Conservation (phyloP, 2,888 invertebrate species). For the Lasius platythorax region DNA sequence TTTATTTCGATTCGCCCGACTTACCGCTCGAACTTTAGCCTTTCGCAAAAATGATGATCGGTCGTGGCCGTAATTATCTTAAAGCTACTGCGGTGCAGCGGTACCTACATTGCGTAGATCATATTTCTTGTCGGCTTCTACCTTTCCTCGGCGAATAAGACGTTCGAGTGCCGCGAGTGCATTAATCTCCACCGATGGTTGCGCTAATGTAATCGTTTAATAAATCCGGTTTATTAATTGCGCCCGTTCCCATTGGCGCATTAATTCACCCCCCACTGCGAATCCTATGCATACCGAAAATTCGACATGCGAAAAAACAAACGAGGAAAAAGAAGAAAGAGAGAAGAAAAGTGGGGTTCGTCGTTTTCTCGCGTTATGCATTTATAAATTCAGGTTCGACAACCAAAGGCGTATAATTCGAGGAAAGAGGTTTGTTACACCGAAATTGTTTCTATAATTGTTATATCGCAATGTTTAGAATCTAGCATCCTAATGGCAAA, state of each 20-base stretch:
- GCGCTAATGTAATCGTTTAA: conserved; percentile 82
- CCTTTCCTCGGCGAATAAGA: conserved; percentile 74
- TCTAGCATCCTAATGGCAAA: neutral
- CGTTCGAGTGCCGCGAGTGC: conserved; percentile 72
- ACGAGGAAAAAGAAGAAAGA: neutral
- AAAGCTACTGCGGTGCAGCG: conserved; percentile 75
- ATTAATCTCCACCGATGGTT: conserved; percentile 81
- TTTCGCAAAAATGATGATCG: conserved; percentile 74
- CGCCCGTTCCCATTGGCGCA: conserved; percentile 73
- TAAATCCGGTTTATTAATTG: conserved; percentile 82
- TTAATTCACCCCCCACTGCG: conserved; percentile 74
- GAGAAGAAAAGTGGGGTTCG: neutral
- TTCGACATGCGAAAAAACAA: conserved; percentile 43
- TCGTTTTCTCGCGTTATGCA: conserved; percentile 54
- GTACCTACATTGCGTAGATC: conserved; percentile 76
- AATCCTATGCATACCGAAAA: conserved; percentile 64
- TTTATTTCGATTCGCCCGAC: conserved; percentile 50
- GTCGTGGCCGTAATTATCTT: conserved; percentile 75
- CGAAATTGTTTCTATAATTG: conserved; percentile 31
- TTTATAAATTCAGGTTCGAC: conserved; percentile 22
- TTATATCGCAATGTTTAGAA: neutral
- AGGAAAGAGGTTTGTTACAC: conserved; percentile 58
- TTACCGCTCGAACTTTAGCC: conserved; percentile 59
- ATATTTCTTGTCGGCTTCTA: conserved; percentile 78
- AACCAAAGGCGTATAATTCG: conserved; percentile 62